phyloP scores from a whole-genome alignment of 2,797 vertebrate species.

The Agapornis canus region DNA sequence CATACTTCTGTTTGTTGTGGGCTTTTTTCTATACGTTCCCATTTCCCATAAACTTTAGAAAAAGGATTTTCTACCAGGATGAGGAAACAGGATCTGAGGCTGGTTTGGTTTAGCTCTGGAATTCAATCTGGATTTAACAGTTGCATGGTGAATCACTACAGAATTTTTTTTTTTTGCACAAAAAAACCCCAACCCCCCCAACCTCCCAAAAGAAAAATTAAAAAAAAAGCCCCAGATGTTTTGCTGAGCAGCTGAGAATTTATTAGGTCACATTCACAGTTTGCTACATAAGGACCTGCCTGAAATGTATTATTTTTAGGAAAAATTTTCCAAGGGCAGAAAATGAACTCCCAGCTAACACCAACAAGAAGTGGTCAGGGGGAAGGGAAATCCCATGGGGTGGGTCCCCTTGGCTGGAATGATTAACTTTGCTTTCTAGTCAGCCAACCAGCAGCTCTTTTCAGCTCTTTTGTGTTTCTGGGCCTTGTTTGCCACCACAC shows the following conservation, averaged over 20 bases:
- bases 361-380: background rate
- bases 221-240: background rate
- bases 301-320: background rate
- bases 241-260: background rate
- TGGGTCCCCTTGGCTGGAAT: background rate
- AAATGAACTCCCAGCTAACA: background rate
- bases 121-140: background rate
- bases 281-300: background rate
- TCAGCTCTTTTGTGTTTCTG: background rate
- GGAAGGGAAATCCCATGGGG: background rate
- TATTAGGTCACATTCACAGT: background rate
- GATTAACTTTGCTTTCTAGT: background rate
- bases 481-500: background rate
- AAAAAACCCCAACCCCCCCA: fast-evolving
- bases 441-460: background rate
- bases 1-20: conserved; percentile 62
- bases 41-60: conserved; percentile 45
- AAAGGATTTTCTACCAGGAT: background rate
- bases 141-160: background rate
- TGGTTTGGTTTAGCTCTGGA: background rate
- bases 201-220: fast-evolving
- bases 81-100: background rate
- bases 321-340: background rate
- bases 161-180: background rate
- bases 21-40: background rate